Base-by-base conservation (phyloP, 2,888 invertebrate genomes). In the Fragum sueziense region DNA sequence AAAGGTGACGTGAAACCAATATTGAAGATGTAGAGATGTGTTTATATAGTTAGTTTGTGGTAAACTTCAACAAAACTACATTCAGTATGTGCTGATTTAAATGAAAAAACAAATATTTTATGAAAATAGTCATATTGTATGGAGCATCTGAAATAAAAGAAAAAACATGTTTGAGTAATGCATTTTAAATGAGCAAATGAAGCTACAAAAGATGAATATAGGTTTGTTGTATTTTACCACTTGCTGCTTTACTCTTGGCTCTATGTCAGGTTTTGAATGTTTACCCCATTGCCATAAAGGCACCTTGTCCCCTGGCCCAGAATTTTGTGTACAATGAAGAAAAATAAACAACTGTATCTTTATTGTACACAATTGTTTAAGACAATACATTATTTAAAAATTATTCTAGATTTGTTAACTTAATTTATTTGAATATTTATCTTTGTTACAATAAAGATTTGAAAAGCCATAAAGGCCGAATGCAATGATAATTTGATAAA, bases 381-480 rank as follows among this genome's bases (percentile, higher is more conserved):
- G 41, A 41, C 41, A 27, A 57, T 27, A 6, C 4, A n/a, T 57
- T 57, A 11, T 7, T 57, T 52, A 11, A 52, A 27, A 20, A 6
- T 57, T 57, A 57, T 57, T 57, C 25, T 25, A 22, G 22, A 7
- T 11, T 27, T 25, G 62, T n/a, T 31, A n/a, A n/a, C n/a, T n/a
- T n/a, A 22, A 2, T 3, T 47, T 47, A 47, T 47, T 47, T 47
- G 4, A 47, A 47, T 4, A 47, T 47, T 47, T 47, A 20, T 47
- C 47, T 47, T 14, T 47, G 47, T 47, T 47, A 47, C 17, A 47
- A 47, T 20, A 20, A 54, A 51, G 52, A 31, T 25, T 20, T 22
- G 31, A 22, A 29, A 70, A 52, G 47, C 61, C 74, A 61, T 69
- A 61, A 75, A 61, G 69, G 70, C 70, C 34, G n/a, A 47, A 22